Conservation (phyloP, 2,888 invertebrate species). For the Mesorhabditis spiculigera region DNA sequence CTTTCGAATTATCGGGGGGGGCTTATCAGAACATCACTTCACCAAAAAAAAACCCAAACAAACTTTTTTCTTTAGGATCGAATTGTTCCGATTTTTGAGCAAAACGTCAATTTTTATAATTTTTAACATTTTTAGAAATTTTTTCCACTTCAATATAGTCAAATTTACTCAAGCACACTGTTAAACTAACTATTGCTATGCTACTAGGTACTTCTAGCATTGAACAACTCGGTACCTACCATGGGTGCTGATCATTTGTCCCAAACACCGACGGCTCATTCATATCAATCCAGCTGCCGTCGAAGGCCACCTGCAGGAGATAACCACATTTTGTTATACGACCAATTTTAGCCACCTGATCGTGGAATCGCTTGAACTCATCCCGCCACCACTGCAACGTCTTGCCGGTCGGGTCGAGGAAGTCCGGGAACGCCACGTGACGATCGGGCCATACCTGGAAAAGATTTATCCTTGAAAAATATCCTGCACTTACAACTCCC, state of each 20-base stretch:
- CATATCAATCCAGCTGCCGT: conserved; percentile 87
- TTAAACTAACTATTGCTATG: neutral
- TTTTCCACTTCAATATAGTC: too few species aligned
- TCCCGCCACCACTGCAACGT: conserved; percentile 52
- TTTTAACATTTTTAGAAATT: too few species aligned
- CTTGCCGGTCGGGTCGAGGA: conserved; percentile 41
- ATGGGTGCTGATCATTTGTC: conserved; percentile 49
- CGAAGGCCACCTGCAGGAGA: conserved; percentile 66
- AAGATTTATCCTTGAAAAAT: neutral
- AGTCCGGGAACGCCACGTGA: conserved; percentile 55
- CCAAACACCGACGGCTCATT: conserved; percentile 81
- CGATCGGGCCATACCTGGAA: conserved; percentile 42
- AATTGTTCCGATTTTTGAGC: conserved; percentile 1
- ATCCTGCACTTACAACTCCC: conserved; percentile 47
- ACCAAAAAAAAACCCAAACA: neutral
- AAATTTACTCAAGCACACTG: neutral
- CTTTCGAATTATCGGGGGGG: neutral
- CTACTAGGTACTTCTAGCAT: neutral
- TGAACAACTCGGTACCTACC: conserved; percentile 13
- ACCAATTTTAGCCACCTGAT: conserved; percentile 19
- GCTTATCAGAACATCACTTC: too few species aligned
- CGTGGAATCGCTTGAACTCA: conserved; percentile 43
- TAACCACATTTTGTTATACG: neutral
- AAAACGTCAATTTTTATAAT: too few species aligned
- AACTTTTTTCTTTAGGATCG: too few species aligned